Percentiles rank a stretch among this genome's conserved stretches.
Conservation (phyloP, 2,888 invertebrate species). For the Aleiodes testaceus region DNA sequence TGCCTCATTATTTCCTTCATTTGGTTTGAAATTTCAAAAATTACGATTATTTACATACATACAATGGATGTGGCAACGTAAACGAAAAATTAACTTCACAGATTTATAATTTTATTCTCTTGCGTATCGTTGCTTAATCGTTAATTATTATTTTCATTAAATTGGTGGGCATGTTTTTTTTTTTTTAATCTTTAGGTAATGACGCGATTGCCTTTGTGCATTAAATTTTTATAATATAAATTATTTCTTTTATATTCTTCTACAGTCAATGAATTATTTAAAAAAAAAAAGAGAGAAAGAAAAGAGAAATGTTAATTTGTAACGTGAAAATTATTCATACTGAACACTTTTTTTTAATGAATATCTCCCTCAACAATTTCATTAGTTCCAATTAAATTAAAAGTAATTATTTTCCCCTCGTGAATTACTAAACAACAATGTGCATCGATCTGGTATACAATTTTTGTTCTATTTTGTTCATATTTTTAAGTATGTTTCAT, state of each 20-base stretch:
- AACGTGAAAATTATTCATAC: too few species aligned
- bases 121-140: constrained; percentile 44
- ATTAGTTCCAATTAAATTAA: neutral
- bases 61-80: constrained; percentile 49
- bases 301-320: too few species aligned
- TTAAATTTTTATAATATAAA: constrained; percentile 52
- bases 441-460: neutral
- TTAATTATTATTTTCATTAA: constrained; percentile 43
- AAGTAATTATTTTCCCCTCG: too few species aligned
- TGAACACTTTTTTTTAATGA: neutral
- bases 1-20: constrained; percentile 2
- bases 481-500: constrained; percentile 25
- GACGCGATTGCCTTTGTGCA: constrained; percentile 61
- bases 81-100: constrained; percentile 36
- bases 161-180: constrained; percentile 47
- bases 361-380: neutral
- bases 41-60: constrained; percentile 55
- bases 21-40: constrained; percentile 43
- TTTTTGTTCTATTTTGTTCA: constrained; percentile 8
- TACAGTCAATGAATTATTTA: constrained; percentile 6
- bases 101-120: constrained; percentile 14
- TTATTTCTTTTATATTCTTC: constrained; percentile 33
- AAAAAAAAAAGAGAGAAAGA: neutral
- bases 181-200: constrained; percentile 46
- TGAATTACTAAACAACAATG: neutral